Evolutionary conservation across 2,888 invertebrate genomes (phyloP), one percentile per base, ranked within the genome.

Genomic region (Amblyteles armatorius): DNA sequence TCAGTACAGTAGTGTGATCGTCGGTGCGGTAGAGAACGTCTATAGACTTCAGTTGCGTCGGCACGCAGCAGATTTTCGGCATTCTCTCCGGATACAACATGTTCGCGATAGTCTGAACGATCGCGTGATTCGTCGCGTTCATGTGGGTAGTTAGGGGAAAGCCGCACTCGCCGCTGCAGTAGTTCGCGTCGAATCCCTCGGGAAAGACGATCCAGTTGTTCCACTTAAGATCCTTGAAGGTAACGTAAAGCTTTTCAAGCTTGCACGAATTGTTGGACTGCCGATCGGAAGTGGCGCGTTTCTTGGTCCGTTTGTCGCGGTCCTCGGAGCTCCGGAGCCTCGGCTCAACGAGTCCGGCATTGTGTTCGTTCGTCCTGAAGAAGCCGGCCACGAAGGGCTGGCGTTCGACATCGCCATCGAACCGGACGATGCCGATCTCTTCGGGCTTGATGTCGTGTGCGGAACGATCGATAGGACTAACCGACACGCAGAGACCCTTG

Each of bases 181-280:
- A 98, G 93, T 96, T 98, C 0, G 98, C 98, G 0, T 97, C 96
- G 92, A 98, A 99, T 2, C 98, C 98, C 88, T 97, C 97, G 0
- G 98, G 98, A 0, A 98, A 98, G 85, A 99, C 98, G 84, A 99
- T 98, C 98, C 98, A 98, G 92, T 98, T 97, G 95, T 97, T 96
- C 97, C 97, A 97, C 88, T 97, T 96, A 84, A 97, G 94, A 93
- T 97, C 97, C 91, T 97, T 97, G 92, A 99, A 99, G 92, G 97
- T 98, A 77, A 99, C 98, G 91, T 97, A 98, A 0, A 99, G 94
- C 2, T 97, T 97, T 93, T 97, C 97, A 91, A 97, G 97, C 93
- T 97, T 97, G 93, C 98, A 98, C 89, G 96, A 96, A 91, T 96
- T 95, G 22, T 95, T 94, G 36, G 90, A 88, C 1, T 50, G 55